Evolutionary conservation across 2,113 vertebrate species (phyloP).

Genomic region (Panurus biarmicus): DNA sequence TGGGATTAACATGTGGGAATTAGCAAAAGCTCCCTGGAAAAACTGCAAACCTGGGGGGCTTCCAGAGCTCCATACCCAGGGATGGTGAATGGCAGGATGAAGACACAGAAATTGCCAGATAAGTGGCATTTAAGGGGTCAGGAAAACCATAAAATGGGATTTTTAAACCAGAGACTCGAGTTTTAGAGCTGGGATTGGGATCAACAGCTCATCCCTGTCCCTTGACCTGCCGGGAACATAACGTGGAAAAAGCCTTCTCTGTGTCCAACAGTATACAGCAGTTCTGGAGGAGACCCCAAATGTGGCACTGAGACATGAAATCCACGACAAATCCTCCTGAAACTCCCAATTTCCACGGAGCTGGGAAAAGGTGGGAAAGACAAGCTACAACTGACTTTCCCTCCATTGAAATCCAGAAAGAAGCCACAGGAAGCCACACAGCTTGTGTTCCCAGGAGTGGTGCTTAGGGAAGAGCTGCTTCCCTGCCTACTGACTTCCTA

Average conservation of each 20-base stretch:
- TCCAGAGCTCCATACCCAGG: background rate
- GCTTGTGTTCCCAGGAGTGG: accelerated
- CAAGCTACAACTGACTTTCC: accelerated
- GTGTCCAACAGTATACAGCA: background rate
- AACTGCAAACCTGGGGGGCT: background rate
- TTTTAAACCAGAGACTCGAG: background rate
- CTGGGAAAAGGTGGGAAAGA: background rate
- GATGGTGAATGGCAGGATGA: accelerated
- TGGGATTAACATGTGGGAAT: background rate
- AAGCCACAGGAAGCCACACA: background rate
- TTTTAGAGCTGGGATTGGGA: too few relatives aligned
- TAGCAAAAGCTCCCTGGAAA: background rate
- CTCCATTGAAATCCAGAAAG: background rate
- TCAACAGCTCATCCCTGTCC: background rate
- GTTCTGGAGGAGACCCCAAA: background rate
- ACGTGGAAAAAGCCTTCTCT: background rate
- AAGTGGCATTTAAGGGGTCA: background rate
- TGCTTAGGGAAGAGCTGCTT: background rate
- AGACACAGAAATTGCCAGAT: accelerated
- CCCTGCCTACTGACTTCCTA: background rate
- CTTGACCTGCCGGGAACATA: background rate
- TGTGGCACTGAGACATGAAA: accelerated
- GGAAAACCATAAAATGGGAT: accelerated
- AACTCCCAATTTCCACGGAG: accelerated
- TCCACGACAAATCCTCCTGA: background rate